These are phyloP conservation scores for Rhea pennata DNA, from an alignment of 2,113 vertebrate species.

Conservation along the genomic window DNA sequence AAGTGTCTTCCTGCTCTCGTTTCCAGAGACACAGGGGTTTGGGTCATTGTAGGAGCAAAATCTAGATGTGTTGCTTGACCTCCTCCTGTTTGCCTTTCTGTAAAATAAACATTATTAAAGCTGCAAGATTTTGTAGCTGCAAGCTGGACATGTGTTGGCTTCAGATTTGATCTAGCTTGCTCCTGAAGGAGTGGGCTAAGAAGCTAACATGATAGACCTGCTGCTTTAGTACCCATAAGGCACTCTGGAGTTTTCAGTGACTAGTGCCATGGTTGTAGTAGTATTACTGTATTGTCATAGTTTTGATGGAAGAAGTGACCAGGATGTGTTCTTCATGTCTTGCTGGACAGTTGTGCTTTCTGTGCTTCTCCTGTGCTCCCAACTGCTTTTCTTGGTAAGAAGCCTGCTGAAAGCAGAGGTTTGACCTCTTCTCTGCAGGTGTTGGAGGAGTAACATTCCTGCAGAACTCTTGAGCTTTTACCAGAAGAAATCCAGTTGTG, in stretches of 20 bases:
- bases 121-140: not conserved
- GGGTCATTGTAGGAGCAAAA: not conserved
- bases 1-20: not conserved
- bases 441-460: not conserved
- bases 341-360: accelerated
- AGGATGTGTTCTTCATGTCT: accelerated
- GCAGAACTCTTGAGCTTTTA: not conserved
- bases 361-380: not conserved
- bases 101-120: not conserved
- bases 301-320: not conserved
- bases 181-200: not conserved
- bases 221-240: not conserved
- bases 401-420: not conserved
- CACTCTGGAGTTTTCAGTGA: accelerated
- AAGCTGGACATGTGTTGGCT: not conserved
- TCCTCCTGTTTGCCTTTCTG: not conserved
- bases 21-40: not conserved
- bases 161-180: not conserved
- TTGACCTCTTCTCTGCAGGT: not conserved
- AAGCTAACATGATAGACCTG: not conserved
- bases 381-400: not conserved
- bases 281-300: accelerated
- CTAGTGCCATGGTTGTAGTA: not conserved
- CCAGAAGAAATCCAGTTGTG: not conserved
- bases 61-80: not conserved